Base-by-base conservation (phyloP, 2,113 vertebrate species). In the Zosterops borbonicus region DNA sequence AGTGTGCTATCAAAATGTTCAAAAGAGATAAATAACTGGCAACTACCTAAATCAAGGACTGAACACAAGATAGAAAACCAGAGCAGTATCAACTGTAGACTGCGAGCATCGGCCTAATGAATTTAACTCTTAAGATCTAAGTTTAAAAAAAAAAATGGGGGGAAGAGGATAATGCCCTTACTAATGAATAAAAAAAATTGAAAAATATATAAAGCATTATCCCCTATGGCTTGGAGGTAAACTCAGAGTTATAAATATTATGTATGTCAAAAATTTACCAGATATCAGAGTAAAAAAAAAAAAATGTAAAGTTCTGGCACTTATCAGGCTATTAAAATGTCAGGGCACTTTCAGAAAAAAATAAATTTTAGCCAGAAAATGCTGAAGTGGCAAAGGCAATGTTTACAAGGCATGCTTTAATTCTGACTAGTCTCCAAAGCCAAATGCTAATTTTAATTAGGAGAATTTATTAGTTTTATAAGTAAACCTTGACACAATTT, bases 241-340 rank as follows among this genome's bases (percentile, higher is more conserved):
- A 70, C 29, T 55, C 24, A 29, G 27, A 69, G 15, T 58, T 81
- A 55, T 47, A 84, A 86, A 70, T 53, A 83, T 18, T 69, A 73
- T 11, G 5, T 17, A 58, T 68, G 14, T 49, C 12, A 71, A 89
- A 80, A 90, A 53, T 31, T 68, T 77, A 77, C 9, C 28, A 73
- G 11, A 55, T 79, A 17, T 41, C 53, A 44, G 21, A 85, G 52
- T 33, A 73, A 76, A 89, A 80, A 53, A 41, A 35, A 35, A 39
- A 39, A 39, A 39, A 39, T 35, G 1, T 15, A 71, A 8, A 21
- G 28, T 63, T 37, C 35, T 69, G 80, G 52, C 14, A 70, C 8
- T 75, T 92, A 42, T 22, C 21, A 42, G 21, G 10, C 52, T 75
- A 42, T 76, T 79, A 83, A 83, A 96, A 80, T 53, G n/a, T 18